Base-by-base conservation (phyloP, 1,140 invertebrate genomes). In the Dryas iulia region DNA sequence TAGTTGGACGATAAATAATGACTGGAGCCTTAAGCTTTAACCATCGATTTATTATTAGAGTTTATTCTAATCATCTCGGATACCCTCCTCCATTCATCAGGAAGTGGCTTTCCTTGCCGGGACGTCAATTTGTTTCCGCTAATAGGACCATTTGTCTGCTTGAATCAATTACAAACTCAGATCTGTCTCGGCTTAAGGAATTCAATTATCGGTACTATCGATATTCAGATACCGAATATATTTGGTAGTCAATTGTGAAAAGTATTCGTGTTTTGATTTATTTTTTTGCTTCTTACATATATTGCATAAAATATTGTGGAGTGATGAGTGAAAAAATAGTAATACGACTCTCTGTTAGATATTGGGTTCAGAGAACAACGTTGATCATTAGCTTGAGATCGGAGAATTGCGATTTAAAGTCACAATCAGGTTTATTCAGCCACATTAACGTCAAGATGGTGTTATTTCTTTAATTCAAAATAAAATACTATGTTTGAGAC, bases 111-210 rank as follows among this genome's bases (percentile, higher is more conserved):
- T 3, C n/a, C 33, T 47, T 21, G 21, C 39, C 8, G 39, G 18
- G 39, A 47, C 39, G 18, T 47, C 39, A 47, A 47, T 47, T 47
- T 47, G 39, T 47, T 47, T 10, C 39, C 39, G 39, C 18, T 47
- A 47, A 47, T 47, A 21, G 39, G 39, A 47, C 14, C 14, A 47
- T 47, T 47, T 47, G 39, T 47, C 39, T 47, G 39, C 18, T 21
- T 47, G 14, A 47, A 47, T 47, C 39, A 47, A 47, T 47, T 47
- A 47, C 39, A 47, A 47, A 47, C 39, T 47, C 39, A 21, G 39
- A 47, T 47, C 14, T 47, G 18, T 47, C 39, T 47, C 39, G 39
- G 39, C 39, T 47, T 47, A 21, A 21, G 39, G 18, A 47, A 47
- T 21, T 47, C 39, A 47, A 47, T 47, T 47, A 47, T 47, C 39